Percentiles rank a stretch among this genome's conserved stretches.
Evolutionary conservation across 2,797 vertebrate genomes (phyloP).

Genomic region (Parotocinclus haroldoi): DNA sequence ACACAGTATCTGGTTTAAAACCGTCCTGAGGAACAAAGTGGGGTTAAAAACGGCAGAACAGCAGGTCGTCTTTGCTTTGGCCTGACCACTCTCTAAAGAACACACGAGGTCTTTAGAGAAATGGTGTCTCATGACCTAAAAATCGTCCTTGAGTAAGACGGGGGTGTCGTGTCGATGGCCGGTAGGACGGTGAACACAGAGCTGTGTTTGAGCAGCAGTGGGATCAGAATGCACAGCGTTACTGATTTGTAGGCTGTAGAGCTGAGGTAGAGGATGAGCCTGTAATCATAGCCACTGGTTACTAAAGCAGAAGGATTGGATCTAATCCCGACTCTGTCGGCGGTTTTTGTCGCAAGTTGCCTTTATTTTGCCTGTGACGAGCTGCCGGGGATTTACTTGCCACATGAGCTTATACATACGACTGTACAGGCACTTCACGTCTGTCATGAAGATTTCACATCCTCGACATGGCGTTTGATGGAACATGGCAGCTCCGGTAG

Average conservation of each 20-base stretch:
- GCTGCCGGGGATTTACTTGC: background rate
- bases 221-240: too few relatives aligned
- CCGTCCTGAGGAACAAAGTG: too few relatives aligned
- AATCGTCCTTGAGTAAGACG: background rate
- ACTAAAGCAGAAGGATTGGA: background rate
- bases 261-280: too few relatives aligned
- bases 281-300: background rate
- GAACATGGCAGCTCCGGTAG: slow-evolving; percentile 16
- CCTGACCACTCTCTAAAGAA: too few relatives aligned
- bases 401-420: background rate
- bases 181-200: too few relatives aligned
- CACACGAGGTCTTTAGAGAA: background rate
- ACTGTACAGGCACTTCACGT: background rate
- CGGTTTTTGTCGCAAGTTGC: background rate
- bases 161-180: background rate
- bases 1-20: too few relatives aligned
- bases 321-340: background rate
- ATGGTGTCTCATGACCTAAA: background rate
- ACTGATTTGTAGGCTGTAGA: background rate
- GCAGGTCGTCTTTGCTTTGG: too few relatives aligned
- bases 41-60: too few relatives aligned
- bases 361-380: slow-evolving; percentile 2
- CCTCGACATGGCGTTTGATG: slow-evolving; percentile 18
- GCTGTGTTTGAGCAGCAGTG: too few relatives aligned
- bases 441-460: slow-evolving; percentile 25